These are phyloP conservation scores for Oreochromis spilurus DNA, from an alignment of 2,113 vertebrate species.

Conservation along the genomic window DNA sequence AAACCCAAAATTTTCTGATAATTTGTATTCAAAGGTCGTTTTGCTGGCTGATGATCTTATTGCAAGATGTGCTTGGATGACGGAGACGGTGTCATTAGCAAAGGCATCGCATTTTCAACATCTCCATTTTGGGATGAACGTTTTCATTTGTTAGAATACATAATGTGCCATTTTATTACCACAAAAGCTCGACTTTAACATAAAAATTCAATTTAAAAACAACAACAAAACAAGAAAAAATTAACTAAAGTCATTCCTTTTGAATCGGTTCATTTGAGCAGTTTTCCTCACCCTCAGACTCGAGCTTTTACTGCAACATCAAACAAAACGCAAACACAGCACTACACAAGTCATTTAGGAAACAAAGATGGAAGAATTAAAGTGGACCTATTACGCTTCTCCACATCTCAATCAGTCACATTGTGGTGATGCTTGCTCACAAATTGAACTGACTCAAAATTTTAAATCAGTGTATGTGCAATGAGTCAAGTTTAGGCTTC, in stretches of 20 bases:
- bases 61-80: background rate
- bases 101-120: background rate
- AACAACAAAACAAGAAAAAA: background rate
- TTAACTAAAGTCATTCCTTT: background rate
- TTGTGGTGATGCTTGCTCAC: background rate
- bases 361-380: background rate
- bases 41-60: background rate
- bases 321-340: background rate
- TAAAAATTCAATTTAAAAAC: background rate
- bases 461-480: background rate
- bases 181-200: background rate
- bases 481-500: background rate
- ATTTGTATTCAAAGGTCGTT: background rate
- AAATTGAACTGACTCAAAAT: background rate
- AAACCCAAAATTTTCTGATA: background rate
- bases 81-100: background rate
- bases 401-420: background rate
- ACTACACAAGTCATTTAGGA: slow-evolving; percentile 1
- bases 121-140: background rate
- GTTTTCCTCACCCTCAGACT: background rate
- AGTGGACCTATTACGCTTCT: background rate
- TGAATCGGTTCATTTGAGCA: background rate
- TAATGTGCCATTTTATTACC: slow-evolving; percentile 1
- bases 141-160: background rate
- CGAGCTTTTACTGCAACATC: background rate